phyloP scores from a whole-genome alignment of 2,113 vertebrate species.

The Agelaius tricolor region DNA sequence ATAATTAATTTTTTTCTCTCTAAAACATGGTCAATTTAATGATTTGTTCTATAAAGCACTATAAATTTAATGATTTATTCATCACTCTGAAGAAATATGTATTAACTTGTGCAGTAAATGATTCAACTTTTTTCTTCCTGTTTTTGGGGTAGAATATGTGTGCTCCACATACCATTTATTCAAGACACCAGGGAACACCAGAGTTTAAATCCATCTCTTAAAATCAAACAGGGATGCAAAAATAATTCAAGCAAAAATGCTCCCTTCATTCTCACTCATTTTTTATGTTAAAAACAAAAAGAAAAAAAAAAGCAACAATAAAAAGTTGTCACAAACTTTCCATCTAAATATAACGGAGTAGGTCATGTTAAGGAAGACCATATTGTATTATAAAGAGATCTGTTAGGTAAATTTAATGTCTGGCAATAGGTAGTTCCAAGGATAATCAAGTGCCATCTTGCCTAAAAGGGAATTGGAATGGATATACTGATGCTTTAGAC shows the following conservation, averaged over 20 bases:
- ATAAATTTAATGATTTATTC: background rate
- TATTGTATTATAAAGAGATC: background rate
- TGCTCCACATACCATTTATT: background rate
- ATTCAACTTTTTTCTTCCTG: background rate
- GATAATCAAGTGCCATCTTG: background rate
- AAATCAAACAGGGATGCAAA: background rate
- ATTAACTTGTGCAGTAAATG: background rate
- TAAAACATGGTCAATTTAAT: background rate
- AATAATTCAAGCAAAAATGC: background rate
- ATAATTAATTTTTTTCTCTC: background rate
- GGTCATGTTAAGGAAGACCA: background rate
- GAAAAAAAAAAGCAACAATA: fast-evolving
- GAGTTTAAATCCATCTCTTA: background rate
- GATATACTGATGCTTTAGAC: background rate
- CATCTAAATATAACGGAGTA: background rate
- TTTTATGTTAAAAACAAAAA: background rate
- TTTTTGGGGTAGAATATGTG: background rate
- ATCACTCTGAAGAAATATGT: background rate
- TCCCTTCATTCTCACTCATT: background rate
- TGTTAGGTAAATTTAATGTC: background rate
- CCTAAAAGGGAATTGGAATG: background rate
- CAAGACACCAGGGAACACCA: background rate
- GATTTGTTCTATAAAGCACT: background rate
- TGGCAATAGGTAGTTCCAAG: background rate
- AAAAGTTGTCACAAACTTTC: background rate